Evolutionary conservation across 2,113 vertebrate genomes (phyloP).

Genomic region (Etheostoma cragini): DNA sequence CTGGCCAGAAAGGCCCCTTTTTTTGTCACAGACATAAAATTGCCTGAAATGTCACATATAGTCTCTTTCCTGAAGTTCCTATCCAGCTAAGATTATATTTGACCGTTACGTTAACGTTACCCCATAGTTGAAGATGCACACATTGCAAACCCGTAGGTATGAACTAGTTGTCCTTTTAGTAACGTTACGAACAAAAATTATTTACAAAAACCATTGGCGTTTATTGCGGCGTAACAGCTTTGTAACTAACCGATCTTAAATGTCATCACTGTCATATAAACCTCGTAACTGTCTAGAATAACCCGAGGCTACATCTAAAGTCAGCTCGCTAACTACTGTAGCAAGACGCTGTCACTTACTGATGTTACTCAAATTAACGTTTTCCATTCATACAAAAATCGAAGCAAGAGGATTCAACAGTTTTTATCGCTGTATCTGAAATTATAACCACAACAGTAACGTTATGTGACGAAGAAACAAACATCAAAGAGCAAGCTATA

Average conservation of each 20-base stretch:
- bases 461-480: slow-evolving; percentile 9
- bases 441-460: neutral
- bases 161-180: neutral
- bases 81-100: neutral
- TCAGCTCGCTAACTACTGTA: slow-evolving; percentile 49
- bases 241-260: no score
- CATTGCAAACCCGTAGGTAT: neutral
- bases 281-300: neutral
- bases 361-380: neutral
- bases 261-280: neutral
- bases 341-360: neutral
- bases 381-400: neutral
- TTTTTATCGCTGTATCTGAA: neutral
- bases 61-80: neutral
- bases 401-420: neutral
- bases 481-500: slow-evolving; percentile 50
- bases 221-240: neutral
- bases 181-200: neutral
- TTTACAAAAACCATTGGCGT: neutral
- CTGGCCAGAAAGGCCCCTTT: neutral
- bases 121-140: neutral
- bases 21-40: neutral
- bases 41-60: slow-evolving; percentile 3
- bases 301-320: slow-evolving; percentile 8
- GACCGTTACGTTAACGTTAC: neutral